A percentile compares a stretch with the other conserved stretches of the same genome.
Conservation (phyloP, 2,113 vertebrate species). For the Desmodus rotundus region DNA sequence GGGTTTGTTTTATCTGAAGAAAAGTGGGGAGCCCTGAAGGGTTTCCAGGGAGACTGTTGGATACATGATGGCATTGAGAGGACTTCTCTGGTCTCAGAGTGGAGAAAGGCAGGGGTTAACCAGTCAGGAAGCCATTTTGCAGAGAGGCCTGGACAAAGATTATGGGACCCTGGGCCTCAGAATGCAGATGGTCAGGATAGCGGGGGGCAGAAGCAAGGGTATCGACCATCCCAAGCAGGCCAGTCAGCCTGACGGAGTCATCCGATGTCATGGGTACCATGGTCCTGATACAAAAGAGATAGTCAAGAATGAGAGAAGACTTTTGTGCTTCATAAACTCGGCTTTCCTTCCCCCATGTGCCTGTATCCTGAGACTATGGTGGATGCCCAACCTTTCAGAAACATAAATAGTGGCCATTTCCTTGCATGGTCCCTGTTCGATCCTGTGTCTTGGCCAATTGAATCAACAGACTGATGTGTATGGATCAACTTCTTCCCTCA, state of each 20-base stretch:
- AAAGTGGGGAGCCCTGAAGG: neutral
- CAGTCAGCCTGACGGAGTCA: neutral
- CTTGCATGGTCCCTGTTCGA: neutral
- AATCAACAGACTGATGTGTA: neutral
- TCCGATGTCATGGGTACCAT: rapidly evolving
- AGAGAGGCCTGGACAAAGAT: neutral
- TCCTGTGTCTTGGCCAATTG: neutral
- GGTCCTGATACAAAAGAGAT: neutral
- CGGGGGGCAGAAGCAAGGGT: neutral
- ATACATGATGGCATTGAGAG: neutral
- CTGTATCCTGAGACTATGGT: rapidly evolving
- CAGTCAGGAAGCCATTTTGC: neutral
- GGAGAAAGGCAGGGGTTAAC: neutral
- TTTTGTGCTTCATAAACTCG: neutral
- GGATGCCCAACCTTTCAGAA: neutral
- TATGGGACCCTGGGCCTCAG: neutral
- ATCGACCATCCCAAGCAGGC: neutral
- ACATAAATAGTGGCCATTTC: neutral
- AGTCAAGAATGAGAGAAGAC: neutral
- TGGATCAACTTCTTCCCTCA: neutral
- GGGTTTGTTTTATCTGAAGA: neutral
- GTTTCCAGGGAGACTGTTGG: neutral
- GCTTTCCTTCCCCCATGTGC: neutral
- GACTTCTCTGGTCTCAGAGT: neutral
- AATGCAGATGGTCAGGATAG: neutral